Evolutionary conservation across 2,113 vertebrate genomes (phyloP), one percentile per base, ranked within the genome.

Genomic region (Pogona vitticeps): DNA sequence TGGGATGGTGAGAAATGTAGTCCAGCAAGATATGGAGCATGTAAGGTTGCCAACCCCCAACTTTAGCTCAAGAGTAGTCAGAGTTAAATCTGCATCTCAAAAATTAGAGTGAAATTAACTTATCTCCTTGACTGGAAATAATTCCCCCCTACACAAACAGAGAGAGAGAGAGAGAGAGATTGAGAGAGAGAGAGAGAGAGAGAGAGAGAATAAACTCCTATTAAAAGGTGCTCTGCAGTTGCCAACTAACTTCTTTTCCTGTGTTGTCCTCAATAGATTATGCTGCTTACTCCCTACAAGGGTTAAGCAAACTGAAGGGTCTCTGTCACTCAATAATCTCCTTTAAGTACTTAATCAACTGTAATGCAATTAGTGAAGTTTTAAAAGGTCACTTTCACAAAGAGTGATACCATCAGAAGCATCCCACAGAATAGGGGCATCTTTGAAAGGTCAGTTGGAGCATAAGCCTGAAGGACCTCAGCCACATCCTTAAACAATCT

Each of bases 361-460:
- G 26, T 82, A 93, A 93, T 91, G 90, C 93, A 93, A 94, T 86
- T 91, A 86, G 91, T 92, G 80, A 83, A 94, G 94, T 89, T 94
- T 94, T 92, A 77, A 89, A 93, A 84, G 88, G 92, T 94, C 76
- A 1, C 42, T 10, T 21, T 84, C 81, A 94, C 0, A 82, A 82
- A 78, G 89, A 80, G 83, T 73, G 59, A 82, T 79, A 83, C 59
- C 38, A 63, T 28, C 63, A 4, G 76, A 12, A 83, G 1, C 0
- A 31, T 4, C 56, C 52, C 83, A 56, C 9, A 1, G 65, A 89
- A 81, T 31, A 42, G 36, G 75, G 0, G 13, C 31, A n/a, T 8
- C 12, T 80, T 82, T 85, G 6, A 26, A 23, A 88, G 84, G 68
- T 73, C 63, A 80, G 26, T 38, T 0, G 1, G 0, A 71, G 56